Evolutionary conservation across 2,797 vertebrate species (phyloP), one percentile per base, ranked within the genome.

Genomic region (Phataginus tricuspis): DNA sequence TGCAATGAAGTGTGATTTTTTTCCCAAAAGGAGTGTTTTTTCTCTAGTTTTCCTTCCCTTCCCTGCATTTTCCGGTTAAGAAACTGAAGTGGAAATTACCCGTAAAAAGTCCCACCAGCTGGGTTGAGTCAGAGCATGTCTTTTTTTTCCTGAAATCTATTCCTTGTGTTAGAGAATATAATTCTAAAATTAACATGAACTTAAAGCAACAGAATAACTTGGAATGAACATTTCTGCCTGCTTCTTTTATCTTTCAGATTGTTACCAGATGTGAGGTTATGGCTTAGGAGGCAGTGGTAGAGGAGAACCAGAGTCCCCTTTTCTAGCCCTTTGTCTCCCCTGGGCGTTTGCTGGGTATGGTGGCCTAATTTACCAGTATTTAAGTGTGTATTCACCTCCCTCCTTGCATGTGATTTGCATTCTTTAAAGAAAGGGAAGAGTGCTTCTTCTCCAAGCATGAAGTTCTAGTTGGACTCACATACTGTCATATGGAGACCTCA

Each of bases 81-180:
- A 95, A 93, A 61, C 91, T 83, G 45, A 83, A 77, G 34, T 94
- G 23, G 84, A 96, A 96, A 96, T 71, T 78, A 97, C 68, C 39
- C 83, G 95, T 92, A 51, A 86, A 87, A 92, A 83, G 51, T 78
- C 63, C 66, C 57, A 34, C 39, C 63, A 88, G 61, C 84, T 91
- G 69, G 71, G 64, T 84, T 95, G 74, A 97, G 69, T 92, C 94
- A 96, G 63, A 95, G 63, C 53, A 49, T 61, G 21, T 63, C n/a
- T 89, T 94, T 95, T 95, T 95, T 72, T 42, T 96, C 69, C 85
- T 90, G 64, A 95, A 90, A 95, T 97, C 37, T 71, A 8, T 80
- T 93, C 83, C 68, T 85, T 88, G 15, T 88, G 27, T 82, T 96
- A 29, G 51, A 95, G 64, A 39, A 31, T 61, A 13, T 90, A 87